These are phyloP conservation scores for Drosophila neutralis DNA, from an alignment of 2,888 invertebrate genomes.

Conservation along the genomic window DNA sequence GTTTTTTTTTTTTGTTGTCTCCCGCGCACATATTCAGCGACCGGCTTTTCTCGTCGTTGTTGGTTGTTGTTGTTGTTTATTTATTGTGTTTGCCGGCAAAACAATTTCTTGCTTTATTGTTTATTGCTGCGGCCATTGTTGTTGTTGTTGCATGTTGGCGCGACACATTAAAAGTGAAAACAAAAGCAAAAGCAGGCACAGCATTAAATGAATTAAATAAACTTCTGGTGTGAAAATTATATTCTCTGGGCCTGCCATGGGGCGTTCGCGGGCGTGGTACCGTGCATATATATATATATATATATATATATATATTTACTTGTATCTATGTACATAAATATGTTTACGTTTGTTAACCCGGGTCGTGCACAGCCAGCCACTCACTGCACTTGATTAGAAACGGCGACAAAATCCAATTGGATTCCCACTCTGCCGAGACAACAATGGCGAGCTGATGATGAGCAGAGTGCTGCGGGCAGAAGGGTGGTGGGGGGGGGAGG, in stretches of 20 bases:
- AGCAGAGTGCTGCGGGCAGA: not conserved
- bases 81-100: constrained; percentile 55
- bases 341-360: constrained; percentile 25
- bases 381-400: constrained; percentile 63
- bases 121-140: constrained; percentile 17
- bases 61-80: constrained; percentile 18
- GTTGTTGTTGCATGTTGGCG: constrained; percentile 30
- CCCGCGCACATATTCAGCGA: constrained; percentile 10
- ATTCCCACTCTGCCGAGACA: constrained; percentile 8
- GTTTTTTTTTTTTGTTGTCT: constrained; percentile 9
- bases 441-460: not conserved
- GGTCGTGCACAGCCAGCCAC: constrained; percentile 33
- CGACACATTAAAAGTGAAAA: constrained; percentile 43
- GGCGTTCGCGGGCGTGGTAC: constrained; percentile 27
- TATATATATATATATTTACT: not conserved
- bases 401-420: constrained; percentile 68
- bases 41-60: constrained; percentile 36
- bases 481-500: too few relatives aligned
- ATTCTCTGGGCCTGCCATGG: not conserved
- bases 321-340: not conserved
- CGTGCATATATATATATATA: not conserved
- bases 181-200: constrained; percentile 8
- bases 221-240: constrained; percentile 38
- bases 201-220: constrained; percentile 69
- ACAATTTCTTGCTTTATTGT: constrained; percentile 22